Evolutionary conservation across 2,113 vertebrate species (phyloP), one percentile per base, ranked within the genome.

Genomic region (Sander lucioperca): DNA sequence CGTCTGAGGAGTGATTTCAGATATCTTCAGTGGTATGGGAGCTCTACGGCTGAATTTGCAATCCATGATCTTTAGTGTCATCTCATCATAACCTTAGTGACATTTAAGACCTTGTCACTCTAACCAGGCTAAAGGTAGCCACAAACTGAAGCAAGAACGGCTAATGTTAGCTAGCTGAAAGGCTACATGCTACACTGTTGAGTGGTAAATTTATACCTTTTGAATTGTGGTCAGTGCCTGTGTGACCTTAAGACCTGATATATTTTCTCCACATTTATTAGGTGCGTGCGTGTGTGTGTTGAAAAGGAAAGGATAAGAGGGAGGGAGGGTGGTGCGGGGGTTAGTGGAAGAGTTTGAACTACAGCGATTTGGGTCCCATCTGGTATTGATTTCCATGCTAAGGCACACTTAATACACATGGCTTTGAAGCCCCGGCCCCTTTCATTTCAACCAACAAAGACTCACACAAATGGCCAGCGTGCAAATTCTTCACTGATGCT

Each of bases 381-480:
- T 97, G 97, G 97, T 97, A 97, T 97, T 97, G 97, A 97, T 97
- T 97, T 97, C 96, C 95, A 95, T 97, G 94, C 94, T 93, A 93
- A 97, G 96, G 96, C 97, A 94, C 95, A 96, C 96, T 98, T 98
- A 97, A 97, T 97, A 97, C 96, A 96, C 96, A 94, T 83, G 94
- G 93, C 97, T 98, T 98, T 97, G 97, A 98, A 97, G 96, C 96
- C 80, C 74, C 90, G 92, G 95, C 96, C 95, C 65, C 93, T 97
- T 96, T 96, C 95, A 95, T 96, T 96, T 97, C 94, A 95, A 93
- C 95, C 96, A 96, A 94, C 96, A 96, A 95, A 96, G 96, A 94
- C 96, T 93, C 83, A 93, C 95, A 96, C 95, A 96, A 96, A 96
- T 90, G 96, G 95, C 92, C 90, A 74, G 78, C 92, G 95, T 93